Evolutionary conservation across 2,797 vertebrate species (phyloP).

Genomic region (Decapterus maruadsi): DNA sequence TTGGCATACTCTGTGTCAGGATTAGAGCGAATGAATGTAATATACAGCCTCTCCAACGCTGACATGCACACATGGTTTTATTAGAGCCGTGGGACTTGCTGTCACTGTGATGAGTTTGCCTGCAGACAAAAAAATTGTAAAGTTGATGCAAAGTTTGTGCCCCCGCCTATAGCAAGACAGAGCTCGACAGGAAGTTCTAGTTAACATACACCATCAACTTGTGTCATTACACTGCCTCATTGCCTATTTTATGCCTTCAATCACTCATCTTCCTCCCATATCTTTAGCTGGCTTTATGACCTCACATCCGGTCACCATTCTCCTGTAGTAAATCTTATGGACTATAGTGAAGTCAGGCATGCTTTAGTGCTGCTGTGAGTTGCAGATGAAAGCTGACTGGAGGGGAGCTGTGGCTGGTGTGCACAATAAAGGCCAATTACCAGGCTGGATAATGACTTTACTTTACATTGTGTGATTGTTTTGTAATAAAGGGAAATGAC

Average conservation of each 20-base stretch:
- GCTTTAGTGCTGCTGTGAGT: slow-evolving; percentile 22
- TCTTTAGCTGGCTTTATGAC: slow-evolving; percentile 4
- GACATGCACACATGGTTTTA: slow-evolving; percentile 58
- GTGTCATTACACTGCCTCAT: slow-evolving; percentile 32
- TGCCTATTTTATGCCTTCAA: slow-evolving; percentile 23
- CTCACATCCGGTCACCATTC: slow-evolving; percentile 21
- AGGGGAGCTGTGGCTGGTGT: slow-evolving; percentile 27
- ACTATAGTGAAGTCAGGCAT: slow-evolving; percentile 47
- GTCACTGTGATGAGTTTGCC: slow-evolving; percentile 56
- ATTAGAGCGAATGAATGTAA: slow-evolving; percentile 46
- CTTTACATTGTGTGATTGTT: slow-evolving; percentile 46
- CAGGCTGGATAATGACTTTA: slow-evolving; percentile 48
- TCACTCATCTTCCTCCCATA: background rate
- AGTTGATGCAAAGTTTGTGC: slow-evolving; percentile 18
- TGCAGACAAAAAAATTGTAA: background rate
- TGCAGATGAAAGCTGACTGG: slow-evolving; percentile 19
- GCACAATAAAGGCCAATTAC: slow-evolving; percentile 47
- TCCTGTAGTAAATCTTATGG: slow-evolving; percentile 26
- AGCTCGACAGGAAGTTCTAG: slow-evolving; percentile 41
- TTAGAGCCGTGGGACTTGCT: slow-evolving; percentile 54
- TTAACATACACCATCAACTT: slow-evolving; percentile 35
- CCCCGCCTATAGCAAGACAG: slow-evolving; percentile 14
- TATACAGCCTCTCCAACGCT: slow-evolving; percentile 26
- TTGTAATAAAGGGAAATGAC: slow-evolving; percentile 46
- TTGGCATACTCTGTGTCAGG: slow-evolving; percentile 38